A percentile compares a stretch with the other conserved stretches of the same genome.
Conservation (phyloP, 2,888 invertebrate genomes). For the Capitulum mitella region DNA sequence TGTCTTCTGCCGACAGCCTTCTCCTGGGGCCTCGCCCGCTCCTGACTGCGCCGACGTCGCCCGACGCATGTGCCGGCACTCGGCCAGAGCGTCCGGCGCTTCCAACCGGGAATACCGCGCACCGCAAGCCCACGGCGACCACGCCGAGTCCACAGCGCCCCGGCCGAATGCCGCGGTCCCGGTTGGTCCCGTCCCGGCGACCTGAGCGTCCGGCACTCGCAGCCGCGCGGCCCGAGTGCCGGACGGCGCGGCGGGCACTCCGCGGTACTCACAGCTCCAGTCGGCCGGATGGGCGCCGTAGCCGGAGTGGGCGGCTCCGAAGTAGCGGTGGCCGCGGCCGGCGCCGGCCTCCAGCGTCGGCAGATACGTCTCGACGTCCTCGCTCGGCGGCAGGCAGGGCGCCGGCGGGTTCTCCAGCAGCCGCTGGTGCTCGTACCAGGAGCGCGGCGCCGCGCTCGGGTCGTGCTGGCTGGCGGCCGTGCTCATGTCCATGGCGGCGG, state of each 20-base stretch:
- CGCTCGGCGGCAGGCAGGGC: constrained; percentile 4
- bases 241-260: neutral
- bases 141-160: no score
- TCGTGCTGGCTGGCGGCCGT: constrained; percentile 7
- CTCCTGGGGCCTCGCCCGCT: no score
- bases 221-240: neutral
- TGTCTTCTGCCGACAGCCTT: no score
- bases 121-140: no score
- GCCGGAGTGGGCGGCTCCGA: constrained; percentile 8
- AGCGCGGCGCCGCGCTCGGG: neutral
- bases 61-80: no score
- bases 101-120: no score
- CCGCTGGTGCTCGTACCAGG: constrained; percentile 19
- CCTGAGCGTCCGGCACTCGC: neutral
- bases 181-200: no score
- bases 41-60: no score
- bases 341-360: constrained; percentile 14
- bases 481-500: constrained; percentile 8
- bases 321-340: constrained; percentile 18
- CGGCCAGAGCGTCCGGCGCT: no score
- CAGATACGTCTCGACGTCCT: constrained; percentile 22
- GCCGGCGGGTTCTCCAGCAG: constrained; percentile 17
- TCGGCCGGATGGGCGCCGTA: neutral
- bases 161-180: no score
- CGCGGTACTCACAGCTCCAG: neutral